A percentile compares a stretch with the other conserved stretches of the same genome.
Conservation (phyloP, 1,140 invertebrate species). For the Bombyx mandarina region DNA sequence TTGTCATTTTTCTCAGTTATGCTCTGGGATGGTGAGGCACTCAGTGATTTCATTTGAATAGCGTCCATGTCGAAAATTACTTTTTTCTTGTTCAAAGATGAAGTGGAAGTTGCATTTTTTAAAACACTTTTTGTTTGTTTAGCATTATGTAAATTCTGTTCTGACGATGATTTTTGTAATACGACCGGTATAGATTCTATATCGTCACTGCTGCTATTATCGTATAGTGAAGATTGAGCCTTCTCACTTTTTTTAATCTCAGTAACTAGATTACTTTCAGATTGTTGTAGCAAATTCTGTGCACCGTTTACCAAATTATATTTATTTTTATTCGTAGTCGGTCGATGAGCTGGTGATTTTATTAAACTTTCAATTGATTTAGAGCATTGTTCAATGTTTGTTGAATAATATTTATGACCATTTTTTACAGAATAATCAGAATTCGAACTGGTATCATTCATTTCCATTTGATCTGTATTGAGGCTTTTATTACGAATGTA, state of each 20-base stretch:
- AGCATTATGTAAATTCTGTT: slow-evolving; percentile 36
- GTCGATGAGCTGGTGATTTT: slow-evolving; percentile 44
- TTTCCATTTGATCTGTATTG: not conserved
- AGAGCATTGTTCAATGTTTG: slow-evolving; percentile 16
- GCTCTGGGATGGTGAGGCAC: slow-evolving; percentile 57
- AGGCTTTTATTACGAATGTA: slow-evolving; percentile 2
- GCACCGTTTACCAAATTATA: not conserved
- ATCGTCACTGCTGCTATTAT: slow-evolving; percentile 19
- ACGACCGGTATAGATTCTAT: slow-evolving; percentile 27
- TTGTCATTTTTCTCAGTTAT: slow-evolving; percentile 54
- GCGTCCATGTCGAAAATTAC: slow-evolving; percentile 74
- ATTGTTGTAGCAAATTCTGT: slow-evolving; percentile 23
- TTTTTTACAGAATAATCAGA: slow-evolving; percentile 20
- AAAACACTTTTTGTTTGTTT: slow-evolving; percentile 71
- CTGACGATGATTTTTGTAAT: slow-evolving; percentile 35
- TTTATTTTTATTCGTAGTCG: slow-evolving; percentile 14
- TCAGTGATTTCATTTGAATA: slow-evolving; percentile 66
- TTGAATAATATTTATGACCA: slow-evolving; percentile 18
- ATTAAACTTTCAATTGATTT: slow-evolving; percentile 40
- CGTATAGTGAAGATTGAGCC: no score
- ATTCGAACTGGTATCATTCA: slow-evolving; percentile 4
- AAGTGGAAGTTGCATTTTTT: slow-evolving; percentile 68
- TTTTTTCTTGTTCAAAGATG: slow-evolving; percentile 73
- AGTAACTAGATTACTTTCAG: slow-evolving; percentile 3
- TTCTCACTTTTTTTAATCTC: no score